Evolutionary conservation across 2,888 invertebrate genomes (phyloP).

Genomic region (Blastobasis lacticolella): DNA sequence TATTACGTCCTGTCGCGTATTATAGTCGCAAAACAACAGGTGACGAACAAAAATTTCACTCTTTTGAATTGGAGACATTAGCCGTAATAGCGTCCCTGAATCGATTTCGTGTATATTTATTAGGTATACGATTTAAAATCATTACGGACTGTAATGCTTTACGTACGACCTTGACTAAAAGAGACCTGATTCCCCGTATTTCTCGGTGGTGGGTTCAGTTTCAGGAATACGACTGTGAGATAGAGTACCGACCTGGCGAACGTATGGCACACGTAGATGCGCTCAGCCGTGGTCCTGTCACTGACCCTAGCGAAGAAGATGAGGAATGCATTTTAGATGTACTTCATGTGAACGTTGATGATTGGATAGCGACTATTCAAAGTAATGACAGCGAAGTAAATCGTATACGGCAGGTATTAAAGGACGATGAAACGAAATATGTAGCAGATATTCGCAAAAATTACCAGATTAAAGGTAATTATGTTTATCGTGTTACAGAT

Average conservation of each 20-base stretch:
- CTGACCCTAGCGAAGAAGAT: neutral
- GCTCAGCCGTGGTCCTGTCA: neutral
- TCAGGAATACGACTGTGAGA: conserved; percentile 7
- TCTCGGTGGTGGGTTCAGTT: conserved; percentile 14
- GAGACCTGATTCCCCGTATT: conserved; percentile 13
- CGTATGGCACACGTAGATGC: conserved; percentile 1
- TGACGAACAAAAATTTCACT: conserved; percentile 14
- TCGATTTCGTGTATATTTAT: conserved; percentile 14
- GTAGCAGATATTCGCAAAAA: conserved; percentile 12
- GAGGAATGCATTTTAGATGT: neutral
- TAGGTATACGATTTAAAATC: conserved; percentile 14
- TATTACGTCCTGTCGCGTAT: conserved; percentile 8
- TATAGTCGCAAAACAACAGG: conserved; percentile 11
- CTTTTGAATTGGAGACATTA: conserved; percentile 17
- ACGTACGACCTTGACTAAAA: conserved; percentile 12
- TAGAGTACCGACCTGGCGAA: neutral
- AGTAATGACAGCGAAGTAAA: conserved; percentile 12
- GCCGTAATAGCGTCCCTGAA: conserved; percentile 11
- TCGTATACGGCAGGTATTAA: conserved; percentile 8
- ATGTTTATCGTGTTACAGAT: conserved; percentile 10
- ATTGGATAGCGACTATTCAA: conserved; percentile 15
- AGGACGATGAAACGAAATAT: conserved; percentile 4
- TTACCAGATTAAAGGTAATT: conserved; percentile 15
- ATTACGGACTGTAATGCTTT: conserved; percentile 16
- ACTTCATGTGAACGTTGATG: conserved; percentile 5